Evolutionary conservation across 2,888 invertebrate genomes (phyloP).

Genomic region (Mamestra brassicae): DNA sequence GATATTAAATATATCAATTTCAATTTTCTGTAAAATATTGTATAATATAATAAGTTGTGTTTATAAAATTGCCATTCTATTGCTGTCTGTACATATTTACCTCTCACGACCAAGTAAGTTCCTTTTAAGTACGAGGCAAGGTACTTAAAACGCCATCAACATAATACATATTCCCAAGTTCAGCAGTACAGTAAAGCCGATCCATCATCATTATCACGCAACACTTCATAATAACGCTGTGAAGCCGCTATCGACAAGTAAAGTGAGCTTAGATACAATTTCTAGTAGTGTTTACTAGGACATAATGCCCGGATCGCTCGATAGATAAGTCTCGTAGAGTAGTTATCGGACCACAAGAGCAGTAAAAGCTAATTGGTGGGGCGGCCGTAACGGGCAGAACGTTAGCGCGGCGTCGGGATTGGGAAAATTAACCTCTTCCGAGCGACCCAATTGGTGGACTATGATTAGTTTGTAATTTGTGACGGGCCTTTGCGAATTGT

Average conservation of each 20-base stretch:
- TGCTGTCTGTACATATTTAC: background rate
- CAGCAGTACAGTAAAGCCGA: slow-evolving; percentile 18
- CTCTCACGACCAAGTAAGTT: background rate
- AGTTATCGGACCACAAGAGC: slow-evolving; percentile 88
- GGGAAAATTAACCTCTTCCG: slow-evolving; percentile 88
- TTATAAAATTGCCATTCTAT: slow-evolving; percentile 2
- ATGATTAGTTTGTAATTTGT: slow-evolving; percentile 88
- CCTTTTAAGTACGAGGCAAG: slow-evolving; percentile 1
- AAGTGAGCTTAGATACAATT: slow-evolving; percentile 68
- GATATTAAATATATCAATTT: too few relatives aligned
- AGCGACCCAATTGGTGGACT: slow-evolving; percentile 83
- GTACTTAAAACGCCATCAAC: slow-evolving; percentile 56
- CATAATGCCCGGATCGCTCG: slow-evolving; percentile 80
- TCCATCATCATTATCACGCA: slow-evolving; percentile 57
- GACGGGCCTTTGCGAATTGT: slow-evolving; percentile 76
- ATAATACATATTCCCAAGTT: slow-evolving; percentile 23
- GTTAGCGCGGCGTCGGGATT: slow-evolving; percentile 82
- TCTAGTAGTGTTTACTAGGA: slow-evolving; percentile 77
- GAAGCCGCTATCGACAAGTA: slow-evolving; percentile 52
- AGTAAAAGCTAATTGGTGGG: slow-evolving; percentile 89
- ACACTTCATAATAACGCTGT: slow-evolving; percentile 48
- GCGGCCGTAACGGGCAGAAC: slow-evolving; percentile 80
- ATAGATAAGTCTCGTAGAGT: slow-evolving; percentile 85
- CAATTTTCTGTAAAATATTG: too few relatives aligned
- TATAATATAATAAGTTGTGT: background rate